Percentiles rank a stretch among this genome's conserved stretches.
These are phyloP conservation scores for Xiphydria camelus DNA, from an alignment of 2,888 invertebrate species.

Conservation along the genomic window DNA sequence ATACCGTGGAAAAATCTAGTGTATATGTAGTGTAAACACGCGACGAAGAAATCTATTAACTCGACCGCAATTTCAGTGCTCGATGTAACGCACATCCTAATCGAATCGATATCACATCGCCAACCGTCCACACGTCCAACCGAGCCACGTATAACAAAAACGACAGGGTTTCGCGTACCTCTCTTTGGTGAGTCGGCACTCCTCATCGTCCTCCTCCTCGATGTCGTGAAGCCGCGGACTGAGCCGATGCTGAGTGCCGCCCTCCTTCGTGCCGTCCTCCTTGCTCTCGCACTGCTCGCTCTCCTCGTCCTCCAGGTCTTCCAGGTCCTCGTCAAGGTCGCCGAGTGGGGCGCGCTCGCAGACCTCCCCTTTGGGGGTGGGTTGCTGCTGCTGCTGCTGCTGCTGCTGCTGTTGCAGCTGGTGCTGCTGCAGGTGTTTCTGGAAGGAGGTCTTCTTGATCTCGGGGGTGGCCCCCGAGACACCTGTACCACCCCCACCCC, in stretches of 20 bases:
- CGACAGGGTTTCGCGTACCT: too few relatives aligned
- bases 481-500: conserved; percentile 47
- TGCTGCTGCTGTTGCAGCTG: conserved; percentile 40
- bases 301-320: conserved; percentile 22
- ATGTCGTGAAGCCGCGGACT: conserved; percentile 81
- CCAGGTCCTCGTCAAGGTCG: conserved; percentile 45
- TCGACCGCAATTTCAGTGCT: too few relatives aligned
- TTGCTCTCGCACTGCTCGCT: conserved; percentile 29
- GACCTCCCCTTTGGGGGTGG: conserved; percentile 10
- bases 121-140: too few relatives aligned
- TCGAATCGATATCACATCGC: too few relatives aligned
- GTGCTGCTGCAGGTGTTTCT: conserved; percentile 50
- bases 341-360: conserved; percentile 38
- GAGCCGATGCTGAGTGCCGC: conserved; percentile 65
- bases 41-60: too few relatives aligned
- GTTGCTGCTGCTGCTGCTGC: conserved; percentile 40
- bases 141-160: too few relatives aligned
- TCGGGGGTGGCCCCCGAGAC: conserved; percentile 67
- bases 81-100: too few relatives aligned
- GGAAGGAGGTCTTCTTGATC: conserved; percentile 57
- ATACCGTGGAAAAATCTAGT: too few relatives aligned
- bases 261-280: conserved; percentile 40
- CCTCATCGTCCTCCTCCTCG: conserved; percentile 79
- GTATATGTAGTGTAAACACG: too few relatives aligned
- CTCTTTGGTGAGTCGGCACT: conserved; percentile 55